A percentile compares a stretch with the other conserved stretches of the same genome.
phyloP scores from a whole-genome alignment of 2,888 invertebrate species.

The Ethmia dodecea region DNA sequence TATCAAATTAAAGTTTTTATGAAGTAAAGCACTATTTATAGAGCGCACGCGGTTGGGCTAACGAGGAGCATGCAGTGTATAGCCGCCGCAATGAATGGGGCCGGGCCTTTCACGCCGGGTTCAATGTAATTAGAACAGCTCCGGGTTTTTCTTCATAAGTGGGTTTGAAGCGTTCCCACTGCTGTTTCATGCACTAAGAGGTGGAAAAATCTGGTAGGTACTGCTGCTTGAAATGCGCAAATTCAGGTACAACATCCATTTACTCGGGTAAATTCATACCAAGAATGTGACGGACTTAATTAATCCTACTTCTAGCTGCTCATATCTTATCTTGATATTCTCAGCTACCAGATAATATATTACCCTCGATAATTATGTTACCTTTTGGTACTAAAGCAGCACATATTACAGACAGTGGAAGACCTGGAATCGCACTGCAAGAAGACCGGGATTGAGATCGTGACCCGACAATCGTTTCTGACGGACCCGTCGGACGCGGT shows the following conservation, averaged over 20 bases:
- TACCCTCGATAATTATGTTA: no score
- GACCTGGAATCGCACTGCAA: conserved; percentile 96
- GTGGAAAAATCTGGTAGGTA: no score
- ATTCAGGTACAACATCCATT: no score
- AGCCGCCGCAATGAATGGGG: conserved; percentile 51
- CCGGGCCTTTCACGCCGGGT: conserved; percentile 52
- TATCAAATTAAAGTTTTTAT: conserved; percentile 5
- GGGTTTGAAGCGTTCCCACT: conserved; percentile 42
- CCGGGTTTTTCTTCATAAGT: conserved; percentile 57
- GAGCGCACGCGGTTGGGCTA: conserved; percentile 9
- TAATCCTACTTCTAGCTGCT: no score
- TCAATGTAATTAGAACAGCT: conserved; percentile 67
- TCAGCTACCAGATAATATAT: no score
- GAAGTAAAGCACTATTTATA: conserved; percentile 9
- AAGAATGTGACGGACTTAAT: no score
- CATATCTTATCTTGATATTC: no score
- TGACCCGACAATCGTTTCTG: conserved; percentile 96
- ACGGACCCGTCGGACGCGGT: conserved; percentile 98
- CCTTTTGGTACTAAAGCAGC: no score
- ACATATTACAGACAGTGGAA: conserved; percentile 90
- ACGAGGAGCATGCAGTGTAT: conserved; percentile 31
- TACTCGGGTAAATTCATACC: no score
- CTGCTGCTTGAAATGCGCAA: no score
- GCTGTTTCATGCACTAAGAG: no score
- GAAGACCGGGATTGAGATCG: conserved; percentile 95